A percentile compares a stretch with the other conserved stretches of the same genome.
Conservation (phyloP, 2,797 vertebrate species). For the Coluber constrictor region DNA sequence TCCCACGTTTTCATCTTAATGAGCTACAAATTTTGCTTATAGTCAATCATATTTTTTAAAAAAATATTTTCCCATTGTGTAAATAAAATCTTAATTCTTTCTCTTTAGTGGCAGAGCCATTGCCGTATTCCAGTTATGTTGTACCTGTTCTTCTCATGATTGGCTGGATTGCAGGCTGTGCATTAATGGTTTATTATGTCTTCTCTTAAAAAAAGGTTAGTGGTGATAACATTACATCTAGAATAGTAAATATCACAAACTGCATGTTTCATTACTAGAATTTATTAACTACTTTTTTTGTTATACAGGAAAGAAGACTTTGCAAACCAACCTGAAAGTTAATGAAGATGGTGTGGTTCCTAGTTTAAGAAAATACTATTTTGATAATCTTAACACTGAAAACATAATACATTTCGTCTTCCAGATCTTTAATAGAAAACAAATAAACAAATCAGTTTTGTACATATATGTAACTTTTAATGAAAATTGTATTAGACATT, state of each 20-base stretch:
- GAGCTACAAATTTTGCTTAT: rapidly evolving
- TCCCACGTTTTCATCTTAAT: not conserved
- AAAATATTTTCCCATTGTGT: not conserved
- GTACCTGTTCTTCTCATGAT: constrained; percentile 76
- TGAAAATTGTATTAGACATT: not conserved
- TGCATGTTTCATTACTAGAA: not conserved
- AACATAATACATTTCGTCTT: not conserved
- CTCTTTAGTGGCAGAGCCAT: constrained; percentile 39
- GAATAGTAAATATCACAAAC: not conserved
- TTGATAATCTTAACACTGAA: not conserved
- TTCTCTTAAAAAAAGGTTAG: constrained; percentile 72
- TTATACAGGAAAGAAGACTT: constrained; percentile 64
- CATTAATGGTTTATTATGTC: constrained; percentile 78
- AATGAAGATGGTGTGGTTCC: constrained; percentile 24
- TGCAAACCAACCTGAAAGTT: constrained; percentile 44
- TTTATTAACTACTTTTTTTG: constrained; percentile 32
- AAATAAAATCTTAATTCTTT: not conserved
- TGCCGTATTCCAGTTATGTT: constrained; percentile 57
- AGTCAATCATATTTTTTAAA: not conserved
- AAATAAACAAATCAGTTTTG: not conserved
- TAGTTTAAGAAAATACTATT: constrained; percentile 34
- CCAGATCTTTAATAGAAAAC: constrained; percentile 4
- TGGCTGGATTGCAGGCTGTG: constrained; percentile 81
- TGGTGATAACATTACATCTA: not conserved
- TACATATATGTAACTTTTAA: constrained; percentile 3